phyloP scores from a whole-genome alignment of 2,113 vertebrate genomes.

The Otus sunia region DNA sequence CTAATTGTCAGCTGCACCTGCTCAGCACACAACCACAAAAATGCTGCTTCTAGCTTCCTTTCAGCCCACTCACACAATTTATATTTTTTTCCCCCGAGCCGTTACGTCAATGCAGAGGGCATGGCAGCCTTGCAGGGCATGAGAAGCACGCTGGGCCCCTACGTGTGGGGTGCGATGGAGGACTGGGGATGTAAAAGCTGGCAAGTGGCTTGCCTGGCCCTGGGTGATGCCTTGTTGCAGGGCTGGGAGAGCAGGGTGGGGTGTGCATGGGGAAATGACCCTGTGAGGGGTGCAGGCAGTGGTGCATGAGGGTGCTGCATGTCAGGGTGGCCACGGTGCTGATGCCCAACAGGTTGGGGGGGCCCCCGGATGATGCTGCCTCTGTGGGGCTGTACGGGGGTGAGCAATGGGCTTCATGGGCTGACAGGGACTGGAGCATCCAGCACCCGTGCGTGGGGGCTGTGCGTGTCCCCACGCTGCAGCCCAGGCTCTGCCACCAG shows the following conservation, averaged over 20 bases:
- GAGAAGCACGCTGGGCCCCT: rapidly evolving
- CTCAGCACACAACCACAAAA: constrained; percentile 10
- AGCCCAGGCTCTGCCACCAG: background rate
- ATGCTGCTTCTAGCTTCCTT: constrained; percentile 42
- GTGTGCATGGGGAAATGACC: rapidly evolving
- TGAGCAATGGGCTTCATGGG: rapidly evolving
- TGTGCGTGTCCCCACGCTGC: rapidly evolving
- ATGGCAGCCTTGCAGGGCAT: background rate
- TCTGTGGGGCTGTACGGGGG: rapidly evolving
- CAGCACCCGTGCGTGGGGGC: rapidly evolving
- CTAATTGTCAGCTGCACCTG: constrained; percentile 69
- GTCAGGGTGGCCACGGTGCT: rapidly evolving
- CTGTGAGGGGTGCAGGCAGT: background rate
- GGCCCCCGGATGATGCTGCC: rapidly evolving
- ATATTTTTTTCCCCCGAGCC: background rate
- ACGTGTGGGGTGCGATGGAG: rapidly evolving
- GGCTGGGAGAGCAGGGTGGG: background rate
- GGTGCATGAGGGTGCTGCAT: background rate
- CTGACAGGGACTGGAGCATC: background rate
- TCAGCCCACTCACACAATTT: constrained; percentile 44
- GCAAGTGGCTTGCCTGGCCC: background rate
- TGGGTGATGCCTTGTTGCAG: rapidly evolving
- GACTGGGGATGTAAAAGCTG: background rate
- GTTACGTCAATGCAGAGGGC: constrained; percentile 13
- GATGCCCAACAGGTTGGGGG: rapidly evolving